phyloP scores from a whole-genome alignment of 2,113 vertebrate species.

The Meleagris gallopavo region DNA sequence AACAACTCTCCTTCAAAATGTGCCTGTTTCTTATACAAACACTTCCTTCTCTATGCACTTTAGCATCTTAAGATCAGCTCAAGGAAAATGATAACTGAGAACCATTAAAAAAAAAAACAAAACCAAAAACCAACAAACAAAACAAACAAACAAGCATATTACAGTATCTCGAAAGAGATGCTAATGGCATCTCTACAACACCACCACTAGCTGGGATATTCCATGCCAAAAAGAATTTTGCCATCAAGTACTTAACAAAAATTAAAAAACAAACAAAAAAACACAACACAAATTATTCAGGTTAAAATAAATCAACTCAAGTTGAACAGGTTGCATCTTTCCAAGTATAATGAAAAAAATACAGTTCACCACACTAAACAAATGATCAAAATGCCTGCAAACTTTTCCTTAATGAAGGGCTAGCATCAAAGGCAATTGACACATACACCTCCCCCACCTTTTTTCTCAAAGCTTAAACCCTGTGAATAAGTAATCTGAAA shows the following conservation, averaged over 20 bases:
- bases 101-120: not conserved
- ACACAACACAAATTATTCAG: not conserved
- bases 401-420: not conserved
- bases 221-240: not conserved
- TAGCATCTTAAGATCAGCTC: not conserved
- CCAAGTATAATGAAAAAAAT: not conserved
- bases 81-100: not conserved
- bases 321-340: not conserved
- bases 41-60: not conserved
- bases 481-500: slow-evolving; percentile 29
- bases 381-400: slow-evolving; percentile 3
- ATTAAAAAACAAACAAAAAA: not conserved
- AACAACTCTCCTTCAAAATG: not conserved
- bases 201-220: not conserved
- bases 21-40: not conserved
- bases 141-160: no score
- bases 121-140: no score
- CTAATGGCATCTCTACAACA: not conserved
- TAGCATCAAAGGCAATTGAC: not conserved
- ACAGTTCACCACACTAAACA: not conserved
- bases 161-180: not conserved
- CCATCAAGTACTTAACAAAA: not conserved
- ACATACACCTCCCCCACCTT: not conserved
- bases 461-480: not conserved
- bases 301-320: not conserved